Evolutionary conservation across 2,113 vertebrate genomes (phyloP), one percentile per base, ranked within the genome.

Genomic region (Vidua chalybeata): DNA sequence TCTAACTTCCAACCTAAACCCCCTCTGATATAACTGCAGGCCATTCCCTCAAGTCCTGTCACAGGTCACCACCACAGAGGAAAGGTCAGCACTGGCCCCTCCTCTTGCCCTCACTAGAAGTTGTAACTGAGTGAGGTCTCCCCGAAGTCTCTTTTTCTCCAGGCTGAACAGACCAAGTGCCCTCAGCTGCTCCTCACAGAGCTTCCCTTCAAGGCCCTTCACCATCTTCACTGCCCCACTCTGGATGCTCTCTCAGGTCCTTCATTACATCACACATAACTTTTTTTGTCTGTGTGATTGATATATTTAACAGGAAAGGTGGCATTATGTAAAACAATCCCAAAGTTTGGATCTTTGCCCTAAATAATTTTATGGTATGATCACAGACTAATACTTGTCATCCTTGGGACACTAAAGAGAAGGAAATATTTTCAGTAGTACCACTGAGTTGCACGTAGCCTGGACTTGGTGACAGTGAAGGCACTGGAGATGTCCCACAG

Each of bases 171-270:
- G 39, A 22, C 26, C 39, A 46, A 46, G 41, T 13, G 22, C 5
- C 58, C 41, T 27, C 58, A 55, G 49, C 14, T 28, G 10, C 9
- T 46, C 9, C 28, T 73, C 39, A 22, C 0, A 37, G 2, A 0
- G 3, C 27, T 73, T 63, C 13, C 13, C 39, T 15, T 54, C 48
- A 31, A 55, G 26, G 33, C 28, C 39, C 18, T 64, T 55, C 39
- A 55, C 18, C 69, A 39, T 18, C 68, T 23, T 23, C 22, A 7
- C 1, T 39, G 39, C 5, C 17, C 48, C 48, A 4, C 27, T 54
- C 21, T 73, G 49, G 27, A 39, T 6, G 7, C 18, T 39, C 48
- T 63, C 58, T 11, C 35, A 31, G 14, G 13, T 51, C 21, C 59
- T 80, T 94, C 51, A 69, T 17, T 77, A 77, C 24, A 48, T 11